Base-by-base conservation (phyloP, 2,113 vertebrate genomes). In the Callionymus lyra region DNA sequence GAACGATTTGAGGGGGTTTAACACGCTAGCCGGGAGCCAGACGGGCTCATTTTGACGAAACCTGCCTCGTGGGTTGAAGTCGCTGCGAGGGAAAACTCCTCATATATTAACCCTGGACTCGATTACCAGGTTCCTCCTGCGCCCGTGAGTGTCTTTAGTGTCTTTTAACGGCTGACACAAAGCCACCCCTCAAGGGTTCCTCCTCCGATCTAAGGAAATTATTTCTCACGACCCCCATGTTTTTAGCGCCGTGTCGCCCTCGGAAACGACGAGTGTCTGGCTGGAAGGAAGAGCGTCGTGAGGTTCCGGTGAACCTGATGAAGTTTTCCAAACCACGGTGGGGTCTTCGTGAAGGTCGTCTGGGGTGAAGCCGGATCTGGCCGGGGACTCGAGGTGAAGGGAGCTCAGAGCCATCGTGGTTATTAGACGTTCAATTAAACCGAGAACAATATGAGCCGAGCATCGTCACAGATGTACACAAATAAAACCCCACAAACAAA, bases 1-100 rank as follows among this genome's bases (percentile, higher is more conserved):
- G 66, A 61, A 68, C 71, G n/a, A 72, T 72, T 46, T 60, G 64
- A 75, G 59, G 50, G 76, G 82, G 83, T n/a, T 85, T 84, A 84
- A 57, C 67, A 68, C 83, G 72, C 78, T 72, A 82, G 74, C 68
- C 59, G 59, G 56, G 72, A 79, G 65, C 69, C 74, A 8, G n/a
- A n/a, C n/a, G n/a, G n/a, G n/a, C n/a, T n/a, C n/a, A n/a, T n/a
- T n/a, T n/a, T n/a, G n/a, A n/a, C n/a, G n/a, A n/a, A 27, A 78
- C 70, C 82, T 71, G 72, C 59, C 45, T 27, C 21, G 21, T 8
- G 21, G 8, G 4, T 8, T 27, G 21, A 8, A 8, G 21, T 5
- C 21, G 8, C 21, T 5, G 21, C 21, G 21, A 27, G 21, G 4
- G 4, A 27, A 27, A 27, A 27, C 21, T 27, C 21, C 8, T 4